These are phyloP conservation scores for Epinotia demarniana DNA, from an alignment of 2,888 invertebrate species.

Conservation along the genomic window DNA sequence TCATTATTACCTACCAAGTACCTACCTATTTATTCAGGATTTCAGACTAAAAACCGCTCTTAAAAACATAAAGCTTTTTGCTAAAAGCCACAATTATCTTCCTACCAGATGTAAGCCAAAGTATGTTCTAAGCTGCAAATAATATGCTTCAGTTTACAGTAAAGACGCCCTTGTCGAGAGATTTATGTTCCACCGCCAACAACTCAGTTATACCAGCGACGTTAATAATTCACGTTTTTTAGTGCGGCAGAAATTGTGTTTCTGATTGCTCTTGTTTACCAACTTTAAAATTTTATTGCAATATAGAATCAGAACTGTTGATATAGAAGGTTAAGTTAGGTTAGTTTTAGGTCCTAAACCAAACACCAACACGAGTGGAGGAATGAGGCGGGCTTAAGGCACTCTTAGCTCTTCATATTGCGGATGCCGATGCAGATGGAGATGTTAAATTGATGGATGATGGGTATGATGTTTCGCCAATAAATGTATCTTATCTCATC, in stretches of 20 bases:
- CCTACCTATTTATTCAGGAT: neutral
- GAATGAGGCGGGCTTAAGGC: too few relatives aligned
- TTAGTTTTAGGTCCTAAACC: too few relatives aligned
- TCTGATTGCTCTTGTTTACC: conserved; percentile 11
- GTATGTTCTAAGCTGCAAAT: neutral
- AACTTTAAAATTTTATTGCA: conserved; percentile 1
- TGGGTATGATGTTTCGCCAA: too few relatives aligned
- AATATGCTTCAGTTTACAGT: conserved; percentile 3
- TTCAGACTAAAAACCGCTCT: neutral
- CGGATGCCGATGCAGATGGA: too few relatives aligned
- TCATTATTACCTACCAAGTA: too few relatives aligned
- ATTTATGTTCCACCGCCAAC: conserved; percentile 20
- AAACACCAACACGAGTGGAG: too few relatives aligned
- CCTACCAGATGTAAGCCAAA: neutral
- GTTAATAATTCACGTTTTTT: conserved; percentile 25
- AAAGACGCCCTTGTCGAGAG: neutral
- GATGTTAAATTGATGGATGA: too few relatives aligned
- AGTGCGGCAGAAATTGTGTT: conserved; percentile 4
- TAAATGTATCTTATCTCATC: too few relatives aligned
- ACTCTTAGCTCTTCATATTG: too few relatives aligned
- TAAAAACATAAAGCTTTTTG: conserved; percentile 5
- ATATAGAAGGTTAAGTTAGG: too few relatives aligned
- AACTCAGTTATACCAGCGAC: conserved; percentile 14
- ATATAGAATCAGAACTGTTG: neutral
- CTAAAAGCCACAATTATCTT: neutral